These are phyloP conservation scores for Eubucco bourcierii DNA, from an alignment of 2,113 vertebrate genomes.

Conservation along the genomic window DNA sequence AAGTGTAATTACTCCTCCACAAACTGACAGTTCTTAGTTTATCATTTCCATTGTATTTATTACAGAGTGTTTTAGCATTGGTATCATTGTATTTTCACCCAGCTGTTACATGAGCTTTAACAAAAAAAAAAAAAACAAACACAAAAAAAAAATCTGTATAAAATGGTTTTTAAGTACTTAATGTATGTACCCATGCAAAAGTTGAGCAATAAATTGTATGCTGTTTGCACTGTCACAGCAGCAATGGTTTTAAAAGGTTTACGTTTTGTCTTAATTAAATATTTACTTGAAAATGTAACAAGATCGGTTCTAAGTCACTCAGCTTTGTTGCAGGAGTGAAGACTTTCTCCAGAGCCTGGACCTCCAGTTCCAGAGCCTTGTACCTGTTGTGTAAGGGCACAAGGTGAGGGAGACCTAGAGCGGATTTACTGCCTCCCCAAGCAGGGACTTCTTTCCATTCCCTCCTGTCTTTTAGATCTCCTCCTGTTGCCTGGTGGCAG, in stretches of 20 bases:
- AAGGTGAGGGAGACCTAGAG: no score
- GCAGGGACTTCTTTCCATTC: no score
- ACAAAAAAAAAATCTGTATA: constrained; percentile 81
- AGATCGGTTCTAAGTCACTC: background rate
- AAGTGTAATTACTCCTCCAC: constrained; percentile 76
- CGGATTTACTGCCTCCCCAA: no score
- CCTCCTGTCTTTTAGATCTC: no score
- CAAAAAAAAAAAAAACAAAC: constrained; percentile 37
- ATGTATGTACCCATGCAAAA: constrained; percentile 88
- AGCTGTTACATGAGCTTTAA: constrained; percentile 93
- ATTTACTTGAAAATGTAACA: background rate
- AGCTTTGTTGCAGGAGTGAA: background rate
- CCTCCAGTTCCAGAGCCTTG: no score
- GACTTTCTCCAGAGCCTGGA: background rate
- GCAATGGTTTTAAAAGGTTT: constrained; percentile 79
- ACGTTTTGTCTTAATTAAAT: constrained; percentile 19
- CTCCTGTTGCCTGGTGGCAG: no score
- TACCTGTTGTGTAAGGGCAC: no score
- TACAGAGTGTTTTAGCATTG: constrained; percentile 86
- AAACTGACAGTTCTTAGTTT: constrained; percentile 79
- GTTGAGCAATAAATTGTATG: constrained; percentile 95
- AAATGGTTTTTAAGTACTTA: constrained; percentile 80
- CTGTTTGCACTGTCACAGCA: constrained; percentile 91
- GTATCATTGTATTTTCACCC: constrained; percentile 85
- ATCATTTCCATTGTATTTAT: constrained; percentile 89